Base-by-base conservation (phyloP, 1,140 invertebrate species). In the Platyura marginata region DNA sequence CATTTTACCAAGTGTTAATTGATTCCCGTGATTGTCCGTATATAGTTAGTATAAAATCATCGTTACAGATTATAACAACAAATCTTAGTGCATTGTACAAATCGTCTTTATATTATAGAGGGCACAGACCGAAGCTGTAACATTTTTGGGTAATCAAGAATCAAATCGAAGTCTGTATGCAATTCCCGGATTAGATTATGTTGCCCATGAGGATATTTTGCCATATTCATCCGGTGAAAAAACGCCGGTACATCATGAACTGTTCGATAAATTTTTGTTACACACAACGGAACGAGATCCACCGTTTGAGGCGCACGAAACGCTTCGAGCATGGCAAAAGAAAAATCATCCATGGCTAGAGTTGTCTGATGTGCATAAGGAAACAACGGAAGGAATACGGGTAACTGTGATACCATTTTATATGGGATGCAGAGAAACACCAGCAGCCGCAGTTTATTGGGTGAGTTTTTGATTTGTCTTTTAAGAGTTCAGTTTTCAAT, bases 321-420 rank as follows among this genome's bases (percentile, higher is more conserved):
- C 90, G 0, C 64, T 98, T 2, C 71, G 77, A 51, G 85, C 89
- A 1, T 97, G 92, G 91, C 91, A 96, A 62, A 88, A 95, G 52
- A 93, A 92, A 56, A 96, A 96, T 67, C 89, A 96, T 65, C 89
- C 91, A 0, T 96, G 91, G 91, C 59, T 97, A 32, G 88, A 96
- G 57, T 64, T 97, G 38, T 92, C 89, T 23, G 90, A 96, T 67
- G 92, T 98, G n/a, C 90, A 96, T 59, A 86, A 90, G 57, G 90
- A 97, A 68, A 97, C 90, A 1, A 97, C 93, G 0, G 90, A 97
- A 63, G 84, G 86, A 61, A 80, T 97, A 48, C 68, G 92, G 16
- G 81, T 98, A 5, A 98, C 93, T 9, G 93, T 96, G 3, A 97
- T 95, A 61, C 93, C 93, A 3, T 97, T 97, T 64, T 97, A 94